Evolutionary conservation across 2,113 vertebrate species (phyloP), one percentile per base, ranked within the genome.

Genomic region (Cyprinodon variegatus): DNA sequence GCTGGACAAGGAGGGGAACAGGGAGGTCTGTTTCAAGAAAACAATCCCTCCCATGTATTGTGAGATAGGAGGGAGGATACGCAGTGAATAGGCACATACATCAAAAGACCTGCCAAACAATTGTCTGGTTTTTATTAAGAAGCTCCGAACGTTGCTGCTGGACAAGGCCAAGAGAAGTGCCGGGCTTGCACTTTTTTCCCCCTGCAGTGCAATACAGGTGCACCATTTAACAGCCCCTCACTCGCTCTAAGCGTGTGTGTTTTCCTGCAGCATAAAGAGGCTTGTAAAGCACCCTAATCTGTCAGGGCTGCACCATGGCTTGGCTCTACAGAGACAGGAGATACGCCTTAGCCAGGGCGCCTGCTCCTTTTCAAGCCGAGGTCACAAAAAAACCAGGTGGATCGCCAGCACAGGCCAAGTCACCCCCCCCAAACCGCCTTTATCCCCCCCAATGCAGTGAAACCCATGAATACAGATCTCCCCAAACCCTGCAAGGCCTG

Each of bases 71-170:
- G 61, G 62, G 68, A 62, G 39, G 65, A 75, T 73, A 74, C 67
- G 80, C 80, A 22, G 76, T 57, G 76, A 92, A 93, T 86, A 77
- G 88, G 78, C 80, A 81, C 91, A 93, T 92, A 88, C 84, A 93
- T 93, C 92, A 93, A 90, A 90, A 77, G 83, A 89, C 87, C 87
- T 88, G 91, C 90, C 90, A 94, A 93, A 93, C 90, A 86, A 92
- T 91, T 91, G 93, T 93, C 92, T 90, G 87, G 90, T 91, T 92
- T 92, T 92, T 90, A 91, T 90, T 86, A 93, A 92, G 90, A 91
- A 89, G 90, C 87, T 83, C 80, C 74, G 80, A 92, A 91, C 85
- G 86, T 89, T 74, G 87, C 90, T 89, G 89, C 90, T 74, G 92
- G 93, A 91, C 93, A 93, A 93, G 90, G 90, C 90, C 90, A 77